These are phyloP conservation scores for Drosophila buzzatii DNA, from an alignment of 2,888 invertebrate species.

Conservation along the genomic window DNA sequence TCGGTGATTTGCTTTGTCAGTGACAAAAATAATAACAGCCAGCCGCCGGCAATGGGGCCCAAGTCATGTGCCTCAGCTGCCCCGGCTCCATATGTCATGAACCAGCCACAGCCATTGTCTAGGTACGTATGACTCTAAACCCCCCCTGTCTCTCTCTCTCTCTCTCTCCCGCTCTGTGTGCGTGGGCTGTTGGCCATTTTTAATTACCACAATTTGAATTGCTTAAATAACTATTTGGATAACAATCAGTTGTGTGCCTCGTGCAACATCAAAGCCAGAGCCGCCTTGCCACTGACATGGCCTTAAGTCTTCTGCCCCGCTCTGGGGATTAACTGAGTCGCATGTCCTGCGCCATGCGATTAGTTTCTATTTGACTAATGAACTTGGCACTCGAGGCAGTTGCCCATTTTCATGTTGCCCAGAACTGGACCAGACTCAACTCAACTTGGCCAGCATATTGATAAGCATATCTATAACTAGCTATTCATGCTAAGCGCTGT, in stretches of 20 bases:
- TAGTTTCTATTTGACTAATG: constrained; percentile 58
- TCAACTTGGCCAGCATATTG: neutral
- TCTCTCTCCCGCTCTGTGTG: neutral
- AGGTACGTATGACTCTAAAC: constrained; percentile 27
- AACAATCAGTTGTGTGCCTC: constrained; percentile 67
- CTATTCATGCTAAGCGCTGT: neutral
- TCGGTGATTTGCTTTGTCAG: constrained; percentile 81
- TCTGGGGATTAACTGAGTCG: constrained; percentile 25
- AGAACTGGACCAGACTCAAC: neutral
- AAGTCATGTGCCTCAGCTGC: constrained; percentile 43
- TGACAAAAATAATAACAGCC: constrained; percentile 80
- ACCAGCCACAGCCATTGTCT: constrained; percentile 52
- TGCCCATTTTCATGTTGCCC: neutral
- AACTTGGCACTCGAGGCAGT: constrained; percentile 16
- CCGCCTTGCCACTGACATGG: constrained; percentile 26
- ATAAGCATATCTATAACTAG: neutral
- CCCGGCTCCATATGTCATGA: constrained; percentile 73
- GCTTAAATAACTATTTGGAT: constrained; percentile 80
- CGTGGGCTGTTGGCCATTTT: constrained; percentile 67
- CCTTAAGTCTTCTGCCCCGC: constrained; percentile 20
- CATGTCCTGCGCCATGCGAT: constrained; percentile 13
- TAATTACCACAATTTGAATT: constrained; percentile 81
- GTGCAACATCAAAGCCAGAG: constrained; percentile 61
- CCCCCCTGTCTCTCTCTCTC: neutral
- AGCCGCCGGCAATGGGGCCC: constrained; percentile 65